Percentiles rank a stretch among this genome's conserved stretches.
These are phyloP conservation scores for Stegastes partitus DNA, from an alignment of 2,113 vertebrate species.

Conservation along the genomic window DNA sequence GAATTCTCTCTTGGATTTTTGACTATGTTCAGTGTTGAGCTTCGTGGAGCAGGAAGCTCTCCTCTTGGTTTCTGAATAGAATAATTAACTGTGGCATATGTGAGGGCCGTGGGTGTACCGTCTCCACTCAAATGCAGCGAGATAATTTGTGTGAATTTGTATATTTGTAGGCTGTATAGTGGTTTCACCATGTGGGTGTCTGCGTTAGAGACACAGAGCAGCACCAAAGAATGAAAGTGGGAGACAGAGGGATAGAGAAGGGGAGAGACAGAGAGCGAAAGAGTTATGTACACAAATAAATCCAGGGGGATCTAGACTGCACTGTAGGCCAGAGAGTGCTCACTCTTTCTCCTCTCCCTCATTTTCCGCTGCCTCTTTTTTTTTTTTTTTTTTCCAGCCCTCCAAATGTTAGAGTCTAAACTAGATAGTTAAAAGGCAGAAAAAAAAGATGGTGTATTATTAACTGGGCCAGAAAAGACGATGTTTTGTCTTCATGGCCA, in stretches of 20 bases:
- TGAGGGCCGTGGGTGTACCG: slow-evolving; percentile 51
- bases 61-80: slow-evolving; percentile 44
- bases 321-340: slow-evolving; percentile 52
- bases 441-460: slow-evolving; percentile 39
- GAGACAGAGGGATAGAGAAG: slow-evolving; percentile 45
- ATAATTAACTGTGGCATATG: slow-evolving; percentile 51
- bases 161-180: slow-evolving; percentile 45
- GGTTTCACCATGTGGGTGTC: slow-evolving; percentile 67
- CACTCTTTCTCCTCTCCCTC: slow-evolving; percentile 62
- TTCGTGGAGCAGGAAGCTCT: slow-evolving; percentile 16
- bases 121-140: slow-evolving; percentile 42
- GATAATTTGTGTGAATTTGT: slow-evolving; percentile 56
- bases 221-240: slow-evolving; percentile 62
- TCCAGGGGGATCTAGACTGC: slow-evolving; percentile 67
- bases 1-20: neutral
- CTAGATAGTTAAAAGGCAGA: slow-evolving; percentile 54
- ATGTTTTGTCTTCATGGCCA: slow-evolving; percentile 67
- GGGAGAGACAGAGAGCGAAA: slow-evolving; percentile 44
- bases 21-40: neutral
- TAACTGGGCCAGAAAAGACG: slow-evolving; percentile 50
- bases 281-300: slow-evolving; percentile 78
- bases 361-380: slow-evolving; percentile 56
- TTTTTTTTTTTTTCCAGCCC: slow-evolving; percentile 28
- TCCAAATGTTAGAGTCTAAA: slow-evolving; percentile 52
- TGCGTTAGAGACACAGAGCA: slow-evolving; percentile 46